phyloP scores from a whole-genome alignment of 2,797 vertebrate genomes.

The Triplophysa yarkandensis region DNA sequence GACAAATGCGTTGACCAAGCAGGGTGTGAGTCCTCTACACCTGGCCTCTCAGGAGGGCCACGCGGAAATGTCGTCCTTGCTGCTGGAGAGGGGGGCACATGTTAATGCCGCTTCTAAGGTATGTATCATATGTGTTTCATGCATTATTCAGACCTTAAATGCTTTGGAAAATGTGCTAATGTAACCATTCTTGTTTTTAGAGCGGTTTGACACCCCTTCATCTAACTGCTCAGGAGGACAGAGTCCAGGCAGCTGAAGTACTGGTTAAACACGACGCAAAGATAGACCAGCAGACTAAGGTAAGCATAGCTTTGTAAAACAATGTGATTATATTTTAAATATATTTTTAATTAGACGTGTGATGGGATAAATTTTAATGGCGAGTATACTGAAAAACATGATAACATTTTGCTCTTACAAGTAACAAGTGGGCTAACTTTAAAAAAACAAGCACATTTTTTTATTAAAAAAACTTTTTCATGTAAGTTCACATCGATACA shows the following conservation, averaged over 20 bases:
- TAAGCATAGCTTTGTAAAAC: conserved; percentile 56
- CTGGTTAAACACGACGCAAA: conserved; percentile 87
- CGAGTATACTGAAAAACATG: too few relatives aligned
- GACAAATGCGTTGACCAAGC: conserved; percentile 90
- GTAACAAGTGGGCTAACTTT: too few relatives aligned
- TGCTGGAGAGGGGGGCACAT: conserved; percentile 89
- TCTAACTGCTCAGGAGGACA: conserved; percentile 94
- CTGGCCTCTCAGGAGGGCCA: conserved; percentile 97
- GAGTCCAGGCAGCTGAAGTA: conserved; percentile 86
- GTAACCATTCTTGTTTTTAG: conserved; percentile 62
- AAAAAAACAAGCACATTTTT: too few relatives aligned
- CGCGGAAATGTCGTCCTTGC: conserved; percentile 87
- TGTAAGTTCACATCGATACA: too few relatives aligned
- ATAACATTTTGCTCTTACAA: too few relatives aligned
- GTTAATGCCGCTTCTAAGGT: conserved; percentile 91
- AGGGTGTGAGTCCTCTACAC: conserved; percentile 93
- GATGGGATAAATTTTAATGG: too few relatives aligned
- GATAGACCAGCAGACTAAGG: conserved; percentile 94
- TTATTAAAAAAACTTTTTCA: too few relatives aligned
- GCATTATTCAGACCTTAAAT: too few relatives aligned
- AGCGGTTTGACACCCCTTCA: conserved; percentile 90
- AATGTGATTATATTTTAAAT: too few relatives aligned
- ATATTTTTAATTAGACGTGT: too few relatives aligned
- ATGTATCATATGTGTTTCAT: conserved; percentile 59
- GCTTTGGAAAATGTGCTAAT: background rate